These are phyloP conservation scores for Caenorhabditis sulstoni DNA, from an alignment of 2,888 invertebrate species.

Conservation along the genomic window DNA sequence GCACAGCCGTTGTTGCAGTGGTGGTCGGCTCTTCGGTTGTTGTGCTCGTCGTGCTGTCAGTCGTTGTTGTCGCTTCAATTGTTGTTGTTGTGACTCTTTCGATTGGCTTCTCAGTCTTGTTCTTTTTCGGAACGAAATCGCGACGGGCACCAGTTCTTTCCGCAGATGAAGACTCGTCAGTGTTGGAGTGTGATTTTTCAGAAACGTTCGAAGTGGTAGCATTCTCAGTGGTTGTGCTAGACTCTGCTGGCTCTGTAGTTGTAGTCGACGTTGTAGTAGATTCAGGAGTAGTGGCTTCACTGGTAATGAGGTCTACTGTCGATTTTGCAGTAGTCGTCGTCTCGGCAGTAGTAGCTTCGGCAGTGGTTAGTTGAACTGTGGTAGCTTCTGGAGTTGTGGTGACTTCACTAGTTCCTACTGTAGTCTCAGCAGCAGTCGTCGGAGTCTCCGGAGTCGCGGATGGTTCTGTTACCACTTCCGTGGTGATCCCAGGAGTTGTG, in stretches of 20 bases:
- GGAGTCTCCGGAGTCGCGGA: constrained; percentile 3
- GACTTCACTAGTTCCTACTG: background rate
- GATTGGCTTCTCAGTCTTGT: constrained; percentile 26
- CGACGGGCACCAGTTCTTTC: constrained; percentile 25
- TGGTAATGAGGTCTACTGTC: background rate
- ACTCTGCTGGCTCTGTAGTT: background rate
- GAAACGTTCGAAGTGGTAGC: background rate
- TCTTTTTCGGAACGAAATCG: constrained; percentile 44
- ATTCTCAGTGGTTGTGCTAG: background rate
- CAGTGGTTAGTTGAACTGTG: background rate
- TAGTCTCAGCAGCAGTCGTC: background rate
- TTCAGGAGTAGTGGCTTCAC: constrained; percentile 17
- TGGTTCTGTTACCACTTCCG: constrained; percentile 5
- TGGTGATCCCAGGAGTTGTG: background rate
- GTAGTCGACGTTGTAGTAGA: background rate
- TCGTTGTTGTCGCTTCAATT: constrained; percentile 4
- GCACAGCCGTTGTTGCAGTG: constrained; percentile 8
- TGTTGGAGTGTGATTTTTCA: too few relatives aligned
- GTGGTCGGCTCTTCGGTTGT: constrained; percentile 15
- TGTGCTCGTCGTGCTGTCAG: too few relatives aligned
- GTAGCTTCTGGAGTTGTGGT: constrained; percentile 3
- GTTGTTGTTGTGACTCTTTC: constrained; percentile 15
- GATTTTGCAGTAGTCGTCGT: constrained; percentile 1
- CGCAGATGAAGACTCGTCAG: constrained; percentile 3
- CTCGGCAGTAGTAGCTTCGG: constrained; percentile 4